Evolutionary conservation across 2,888 invertebrate genomes (phyloP), one percentile per base, ranked within the genome.

Genomic region (Eilema caniola): DNA sequence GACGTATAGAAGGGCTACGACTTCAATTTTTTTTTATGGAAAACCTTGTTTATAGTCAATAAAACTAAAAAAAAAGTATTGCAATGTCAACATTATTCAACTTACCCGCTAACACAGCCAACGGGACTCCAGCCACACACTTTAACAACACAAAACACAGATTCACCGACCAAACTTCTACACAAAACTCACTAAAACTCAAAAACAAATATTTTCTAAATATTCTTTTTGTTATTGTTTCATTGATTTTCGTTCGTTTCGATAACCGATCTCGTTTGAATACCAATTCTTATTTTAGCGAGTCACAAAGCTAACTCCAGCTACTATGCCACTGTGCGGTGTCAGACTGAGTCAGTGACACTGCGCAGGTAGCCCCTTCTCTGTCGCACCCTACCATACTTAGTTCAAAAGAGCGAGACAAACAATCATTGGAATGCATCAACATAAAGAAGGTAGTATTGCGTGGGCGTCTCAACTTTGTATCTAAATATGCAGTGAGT

Each of bases 261-360:
- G 83, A 81, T 83, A 81, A 79, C 73, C 78, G 64, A 76, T 67
- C 65, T 77, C 74, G 77, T 71, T 77, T 72, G 61, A 78, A 70
- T 78, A 76, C 72, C 47, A 67, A 72, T 82, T 82, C 75, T 79
- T 78, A 78, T 78, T 81, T 78, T 74, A 75, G 71, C 79, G 74
- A 80, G 81, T 76, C 67, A 62, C 73, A 73, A 67, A 70, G 73
- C 79, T 73, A 81, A 84, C 83, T 85, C 84, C 83, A 78, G 83
- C 87, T 75, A 65, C 78, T 81, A 71, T 85, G 80, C 86, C 88
- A 89, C 90, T 88, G 88, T 82, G 81, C 89, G 77, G 83, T 85
- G 85, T 86, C 85, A 84, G 83, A 93, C 93, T 93, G 91, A 92
- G 95, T 95, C 95, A 95, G 87, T 94, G 95, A 94, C 94, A 94